These are phyloP conservation scores for Sphaerodactylus townsendi DNA, from an alignment of 2,113 vertebrate genomes.

Conservation along the genomic window DNA sequence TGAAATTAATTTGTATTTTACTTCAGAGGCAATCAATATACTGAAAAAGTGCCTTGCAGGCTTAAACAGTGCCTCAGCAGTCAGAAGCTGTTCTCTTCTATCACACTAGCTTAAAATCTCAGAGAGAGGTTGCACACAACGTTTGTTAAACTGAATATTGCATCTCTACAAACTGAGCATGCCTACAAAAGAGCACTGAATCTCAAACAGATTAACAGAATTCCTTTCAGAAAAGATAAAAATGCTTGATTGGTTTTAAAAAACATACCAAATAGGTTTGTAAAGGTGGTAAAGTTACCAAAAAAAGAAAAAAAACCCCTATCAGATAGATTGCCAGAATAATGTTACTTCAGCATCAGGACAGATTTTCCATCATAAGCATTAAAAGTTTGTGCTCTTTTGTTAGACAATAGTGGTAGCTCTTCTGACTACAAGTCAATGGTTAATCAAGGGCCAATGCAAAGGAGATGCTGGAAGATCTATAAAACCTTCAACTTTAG, in stretches of 20 bases:
- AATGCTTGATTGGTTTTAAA: not conserved
- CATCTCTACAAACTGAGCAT: not conserved
- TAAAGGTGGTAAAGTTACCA: not conserved
- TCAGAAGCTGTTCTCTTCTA: not conserved
- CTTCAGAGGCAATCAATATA: not conserved
- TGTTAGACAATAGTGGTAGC: not conserved
- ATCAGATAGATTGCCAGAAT: not conserved
- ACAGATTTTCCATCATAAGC: not conserved
- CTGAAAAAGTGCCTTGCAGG: not conserved
- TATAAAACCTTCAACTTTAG: too few species aligned
- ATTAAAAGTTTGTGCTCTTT: not conserved
- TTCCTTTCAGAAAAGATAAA: not conserved
- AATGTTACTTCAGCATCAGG: not conserved
- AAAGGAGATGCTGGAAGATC: too few species aligned
- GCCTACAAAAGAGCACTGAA: not conserved
- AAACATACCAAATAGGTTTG: not conserved
- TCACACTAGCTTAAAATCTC: conserved; percentile 1
- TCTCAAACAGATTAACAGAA: not conserved
- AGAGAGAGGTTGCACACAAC: not conserved
- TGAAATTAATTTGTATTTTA: not conserved
- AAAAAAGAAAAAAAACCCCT: not conserved
- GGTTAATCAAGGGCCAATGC: too few species aligned
- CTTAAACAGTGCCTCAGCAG: not conserved
- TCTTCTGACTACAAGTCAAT: too few species aligned
- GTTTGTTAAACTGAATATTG: not conserved